A percentile compares a stretch with the other conserved stretches of the same genome.
phyloP scores from a whole-genome alignment of 1,140 invertebrate species.

The Homarus americanus region DNA sequence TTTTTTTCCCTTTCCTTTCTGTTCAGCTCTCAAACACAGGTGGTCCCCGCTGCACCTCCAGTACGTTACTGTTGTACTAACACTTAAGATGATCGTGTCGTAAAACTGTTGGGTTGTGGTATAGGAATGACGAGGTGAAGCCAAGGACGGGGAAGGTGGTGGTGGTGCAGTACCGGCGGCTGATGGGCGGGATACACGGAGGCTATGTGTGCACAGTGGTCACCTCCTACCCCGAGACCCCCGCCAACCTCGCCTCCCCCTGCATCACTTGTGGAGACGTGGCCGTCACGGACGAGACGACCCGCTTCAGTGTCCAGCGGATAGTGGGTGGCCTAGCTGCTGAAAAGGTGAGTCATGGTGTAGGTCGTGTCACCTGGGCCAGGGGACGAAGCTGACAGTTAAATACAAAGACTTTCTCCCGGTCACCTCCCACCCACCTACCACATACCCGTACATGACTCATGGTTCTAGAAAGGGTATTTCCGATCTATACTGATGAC shows the following conservation, averaged over 20 bases:
- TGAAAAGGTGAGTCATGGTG: constrained; percentile 6
- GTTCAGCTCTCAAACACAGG: too few species aligned
- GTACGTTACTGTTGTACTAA: too few species aligned
- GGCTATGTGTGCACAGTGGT: constrained; percentile 15
- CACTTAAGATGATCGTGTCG: too few species aligned
- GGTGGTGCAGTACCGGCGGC: constrained; percentile 7
- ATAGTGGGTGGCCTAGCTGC: constrained; percentile 18
- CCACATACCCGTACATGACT: too few species aligned
- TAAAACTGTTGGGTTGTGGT: too few species aligned
- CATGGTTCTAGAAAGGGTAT: too few species aligned
- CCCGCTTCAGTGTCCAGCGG: background rate
- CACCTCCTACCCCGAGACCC: background rate
- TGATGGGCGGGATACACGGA: constrained; percentile 11
- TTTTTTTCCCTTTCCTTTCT: too few species aligned
- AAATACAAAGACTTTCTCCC: background rate
- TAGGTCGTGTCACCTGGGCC: too few species aligned
- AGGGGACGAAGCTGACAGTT: too few species aligned
- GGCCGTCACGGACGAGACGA: background rate
- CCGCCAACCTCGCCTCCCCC: background rate
- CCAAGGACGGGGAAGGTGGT: background rate
- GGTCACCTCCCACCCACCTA: background rate
- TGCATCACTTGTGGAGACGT: background rate
- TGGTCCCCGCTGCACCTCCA: too few species aligned
- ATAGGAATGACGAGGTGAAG: background rate
- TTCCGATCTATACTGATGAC: too few species aligned